phyloP scores from a whole-genome alignment of 2,113 vertebrate genomes.

The Brachyhypopomus gauderio region DNA sequence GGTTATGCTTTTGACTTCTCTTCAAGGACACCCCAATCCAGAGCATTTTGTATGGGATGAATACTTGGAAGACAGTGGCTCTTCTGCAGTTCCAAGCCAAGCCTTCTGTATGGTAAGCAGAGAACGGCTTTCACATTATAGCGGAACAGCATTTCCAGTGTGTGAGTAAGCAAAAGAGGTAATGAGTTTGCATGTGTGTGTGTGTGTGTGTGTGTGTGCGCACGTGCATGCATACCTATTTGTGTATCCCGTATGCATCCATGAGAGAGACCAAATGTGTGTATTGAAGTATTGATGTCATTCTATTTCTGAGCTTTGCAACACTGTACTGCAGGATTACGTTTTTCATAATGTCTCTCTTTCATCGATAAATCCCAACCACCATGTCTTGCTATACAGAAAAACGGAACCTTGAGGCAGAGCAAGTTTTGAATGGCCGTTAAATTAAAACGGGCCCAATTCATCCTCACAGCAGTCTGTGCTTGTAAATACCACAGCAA shows the following conservation, averaged over 20 bases:
- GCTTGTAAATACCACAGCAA: constrained; percentile 3
- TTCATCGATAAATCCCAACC: constrained; percentile 1
- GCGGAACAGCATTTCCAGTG: neutral
- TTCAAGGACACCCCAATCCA: constrained; percentile 78
- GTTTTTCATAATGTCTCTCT: neutral
- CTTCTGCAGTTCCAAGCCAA: constrained; percentile 76
- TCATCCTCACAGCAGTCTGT: neutral
- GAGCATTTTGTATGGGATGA: constrained; percentile 83
- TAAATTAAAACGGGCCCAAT: constrained; percentile 15
- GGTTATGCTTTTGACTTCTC: constrained; percentile 48
- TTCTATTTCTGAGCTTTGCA: neutral
- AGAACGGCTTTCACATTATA: neutral
- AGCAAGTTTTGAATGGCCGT: neutral
- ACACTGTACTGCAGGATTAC: constrained; percentile 3
- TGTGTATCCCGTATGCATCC: neutral
- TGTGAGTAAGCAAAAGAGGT: neutral
- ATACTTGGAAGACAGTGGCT: constrained; percentile 81
- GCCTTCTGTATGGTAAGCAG: constrained; percentile 80
- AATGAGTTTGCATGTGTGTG: neutral
- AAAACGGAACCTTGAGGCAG: neutral
- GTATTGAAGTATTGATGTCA: constrained; percentile 18
- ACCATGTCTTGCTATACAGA: neutral
- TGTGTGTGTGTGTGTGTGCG: constrained; percentile 10
- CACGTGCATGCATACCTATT: neutral
- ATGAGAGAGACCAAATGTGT: neutral